Base-by-base conservation (phyloP, 2,888 invertebrate species). In the Eupithecia subumbrata region DNA sequence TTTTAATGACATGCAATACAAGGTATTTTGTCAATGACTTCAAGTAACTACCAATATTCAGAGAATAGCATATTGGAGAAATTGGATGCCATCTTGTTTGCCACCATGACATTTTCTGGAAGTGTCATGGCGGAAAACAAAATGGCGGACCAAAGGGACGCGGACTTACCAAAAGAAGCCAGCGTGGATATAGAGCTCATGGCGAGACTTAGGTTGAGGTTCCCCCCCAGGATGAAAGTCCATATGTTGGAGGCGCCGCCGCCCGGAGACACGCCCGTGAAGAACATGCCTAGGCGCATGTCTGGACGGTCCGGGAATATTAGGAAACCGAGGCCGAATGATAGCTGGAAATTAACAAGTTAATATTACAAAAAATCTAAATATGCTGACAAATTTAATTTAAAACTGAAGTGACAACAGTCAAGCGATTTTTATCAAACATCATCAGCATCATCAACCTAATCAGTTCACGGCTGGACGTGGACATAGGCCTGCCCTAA, bases 201-300 rank as follows among this genome's bases (percentile, higher is more conserved):
- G 22, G 99, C 97, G 69, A 99, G 96, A 0, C 99, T 99, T 63
- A 99, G 95, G 89, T 98, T 97, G 8, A 99, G 96, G 92, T 99
- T 99, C 8, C 98, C 99, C 5, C 97, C 97, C 3, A 99, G 95
- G 22, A 99, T 96, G 80, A 98, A 97, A 0, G 98, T 97, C 98
- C 99, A 99, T 84, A 99, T 98, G 91, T 99, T 99, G 69, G 99
- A 99, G 37, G 99, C 98, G 0, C 99, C 99, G 0, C 99, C 98
- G n/a, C 97, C 98, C 0, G 98, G 98, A 5, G 98, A 97, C 30
- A 98, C 97, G 0, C 98, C 98, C 0, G 98, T 97, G 90, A 98
- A 98, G 92, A 98, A 98, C 90, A 98, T 95, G 5, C 98, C 98
- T 81, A 98, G 90, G 69, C 97, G 97, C 96, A 98, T 96, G 67